Evolutionary conservation across 2,888 invertebrate genomes (phyloP), one percentile per base, ranked within the genome.

Genomic region (Diaperis boleti): DNA sequence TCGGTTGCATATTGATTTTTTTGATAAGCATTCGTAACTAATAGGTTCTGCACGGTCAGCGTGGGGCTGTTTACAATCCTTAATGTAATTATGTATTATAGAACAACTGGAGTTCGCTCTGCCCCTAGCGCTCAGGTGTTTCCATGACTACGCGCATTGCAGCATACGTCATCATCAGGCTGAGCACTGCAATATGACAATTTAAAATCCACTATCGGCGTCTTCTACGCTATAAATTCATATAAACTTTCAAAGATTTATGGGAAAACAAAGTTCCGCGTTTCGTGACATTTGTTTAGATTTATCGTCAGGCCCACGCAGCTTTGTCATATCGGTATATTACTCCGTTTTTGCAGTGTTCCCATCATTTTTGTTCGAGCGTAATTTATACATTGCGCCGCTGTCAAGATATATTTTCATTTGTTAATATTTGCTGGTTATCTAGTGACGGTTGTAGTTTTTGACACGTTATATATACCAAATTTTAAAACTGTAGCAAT

Each of bases 241-340:
- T 71, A 74, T 75, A 72, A 74, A 74, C 67, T 71, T 74, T 69
- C 67, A 66, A 68, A 68, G 74, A 76, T 74, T 75, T 75, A 75
- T 75, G 72, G 54, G 71, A 66, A 74, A 71, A 70, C 72, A 69
- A 70, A 73, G 69, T 71, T 64, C 66, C 69, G 69, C 69, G 65
- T 69, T 69, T 67, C 67, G 66, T 75, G 76, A 76, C 75, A 72
- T 76, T 76, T 74, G 75, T 75, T 73, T 72, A 71, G 75, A 75
- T 76, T 75, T 76, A 75, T 72, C 70, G 74, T 57, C 35, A 44
- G 59, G 44, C 49, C 60, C 63, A 59, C 44, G 39, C 50, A 63
- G 57, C 37, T 18, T 37, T 45, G 45, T 31, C 52, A 47, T 63
- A 57, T 63, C 63, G 50, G 59, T 63, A 54, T 59, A 59, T 59